Evolutionary conservation across 2,113 vertebrate species (phyloP).

Genomic region (Tragelaphus strepsiceros): DNA sequence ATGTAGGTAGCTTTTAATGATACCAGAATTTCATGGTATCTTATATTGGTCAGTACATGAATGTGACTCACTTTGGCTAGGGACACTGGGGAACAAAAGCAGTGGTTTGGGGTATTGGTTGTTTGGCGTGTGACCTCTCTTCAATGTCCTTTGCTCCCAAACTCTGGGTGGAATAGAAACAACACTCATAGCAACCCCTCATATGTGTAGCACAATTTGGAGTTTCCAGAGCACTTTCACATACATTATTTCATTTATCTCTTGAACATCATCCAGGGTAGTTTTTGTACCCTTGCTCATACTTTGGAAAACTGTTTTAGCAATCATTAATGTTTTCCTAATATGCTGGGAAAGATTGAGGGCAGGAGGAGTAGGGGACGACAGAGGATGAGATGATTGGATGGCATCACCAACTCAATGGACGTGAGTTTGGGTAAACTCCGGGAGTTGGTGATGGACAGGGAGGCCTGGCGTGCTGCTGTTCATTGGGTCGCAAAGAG

Average conservation of each 20-base stretch:
- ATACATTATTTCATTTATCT: constrained; percentile 44
- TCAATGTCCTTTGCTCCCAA: neutral
- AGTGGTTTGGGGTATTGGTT: neutral
- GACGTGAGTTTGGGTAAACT: neutral
- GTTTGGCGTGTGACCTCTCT: neutral
- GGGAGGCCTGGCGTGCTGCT: neutral
- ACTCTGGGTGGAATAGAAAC: neutral
- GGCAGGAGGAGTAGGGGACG: neutral
- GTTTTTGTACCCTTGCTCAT: constrained; percentile 14
- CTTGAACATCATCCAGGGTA: neutral
- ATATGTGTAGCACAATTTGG: neutral
- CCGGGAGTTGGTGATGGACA: neutral
- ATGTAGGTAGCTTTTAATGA: constrained; percentile 3
- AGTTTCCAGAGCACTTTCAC: constrained; percentile 34
- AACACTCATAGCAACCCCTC: neutral
- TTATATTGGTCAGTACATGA: neutral
- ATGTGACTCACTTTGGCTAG: constrained; percentile 2
- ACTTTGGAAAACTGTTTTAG: neutral
- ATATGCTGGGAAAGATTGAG: neutral
- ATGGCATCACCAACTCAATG: neutral
- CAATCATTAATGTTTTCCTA: neutral
- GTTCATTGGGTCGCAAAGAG: neutral
- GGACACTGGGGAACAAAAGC: neutral
- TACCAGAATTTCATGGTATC: neutral
- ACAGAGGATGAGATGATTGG: neutral